phyloP scores from a whole-genome alignment of 2,113 vertebrate genomes.

The Tupaia tana region DNA sequence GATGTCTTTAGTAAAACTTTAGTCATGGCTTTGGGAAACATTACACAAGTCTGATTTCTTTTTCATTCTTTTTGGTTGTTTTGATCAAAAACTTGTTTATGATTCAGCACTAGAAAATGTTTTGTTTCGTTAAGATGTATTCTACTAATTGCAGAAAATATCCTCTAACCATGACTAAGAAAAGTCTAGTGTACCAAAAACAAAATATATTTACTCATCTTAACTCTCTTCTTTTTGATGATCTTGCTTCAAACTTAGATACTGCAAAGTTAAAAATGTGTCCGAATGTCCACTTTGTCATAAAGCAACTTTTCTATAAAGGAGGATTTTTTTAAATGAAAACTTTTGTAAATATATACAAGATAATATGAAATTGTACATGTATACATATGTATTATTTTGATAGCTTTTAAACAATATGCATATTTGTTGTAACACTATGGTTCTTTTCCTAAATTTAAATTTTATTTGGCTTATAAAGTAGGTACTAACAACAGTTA shows the following conservation, averaged over 20 bases:
- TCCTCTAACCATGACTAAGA: neutral
- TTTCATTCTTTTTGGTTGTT: neutral
- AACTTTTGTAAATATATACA: neutral
- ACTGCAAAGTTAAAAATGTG: neutral
- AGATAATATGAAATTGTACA: neutral
- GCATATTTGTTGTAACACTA: neutral
- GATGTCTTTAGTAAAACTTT: neutral
- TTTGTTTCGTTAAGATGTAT: neutral
- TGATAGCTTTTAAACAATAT: neutral
- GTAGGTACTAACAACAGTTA: neutral
- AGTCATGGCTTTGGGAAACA: neutral
- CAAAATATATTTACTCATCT: neutral
- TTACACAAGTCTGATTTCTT: neutral
- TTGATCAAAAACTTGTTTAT: neutral
- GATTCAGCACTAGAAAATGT: neutral
- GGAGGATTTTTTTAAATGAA: neutral
- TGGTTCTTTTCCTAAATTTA: neutral
- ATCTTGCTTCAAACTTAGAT: neutral
- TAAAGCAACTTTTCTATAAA: neutral
- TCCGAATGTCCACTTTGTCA: neutral
- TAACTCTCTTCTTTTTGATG: neutral
- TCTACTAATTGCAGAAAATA: slow-evolving; percentile 12
- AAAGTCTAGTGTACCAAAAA: neutral
- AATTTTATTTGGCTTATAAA: neutral
- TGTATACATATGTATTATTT: neutral